These are phyloP conservation scores for Rhorus exstirpatorius DNA, from an alignment of 2,888 invertebrate species.

Conservation along the genomic window DNA sequence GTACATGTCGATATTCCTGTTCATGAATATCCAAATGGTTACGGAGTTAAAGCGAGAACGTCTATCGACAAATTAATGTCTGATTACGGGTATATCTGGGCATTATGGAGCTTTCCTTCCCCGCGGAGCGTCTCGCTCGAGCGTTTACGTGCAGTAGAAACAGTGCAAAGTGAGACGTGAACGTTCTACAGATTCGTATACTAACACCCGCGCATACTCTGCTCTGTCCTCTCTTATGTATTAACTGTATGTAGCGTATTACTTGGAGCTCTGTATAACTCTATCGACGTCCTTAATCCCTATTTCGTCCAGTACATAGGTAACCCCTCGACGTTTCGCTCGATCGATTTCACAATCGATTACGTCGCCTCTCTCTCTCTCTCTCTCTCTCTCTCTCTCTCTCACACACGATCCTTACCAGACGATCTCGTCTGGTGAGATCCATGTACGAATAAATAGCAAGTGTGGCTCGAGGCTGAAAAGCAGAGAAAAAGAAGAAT, in stretches of 20 bases:
- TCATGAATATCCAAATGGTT: constrained; percentile 34
- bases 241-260: constrained; percentile 10
- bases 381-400: constrained; percentile 49
- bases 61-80: constrained; percentile 62
- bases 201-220: constrained; percentile 24
- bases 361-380: constrained; percentile 44
- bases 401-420: constrained; percentile 24
- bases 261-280: constrained; percentile 38
- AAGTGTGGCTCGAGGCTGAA: constrained; percentile 28
- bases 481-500: background rate
- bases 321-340: constrained; percentile 56
- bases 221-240: constrained; percentile 1
- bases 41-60: constrained; percentile 37
- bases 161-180: constrained; percentile 61
- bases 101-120: constrained; percentile 36
- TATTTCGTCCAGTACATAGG: constrained; percentile 31
- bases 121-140: constrained; percentile 29
- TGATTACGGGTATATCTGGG: constrained; percentile 54
- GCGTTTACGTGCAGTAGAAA: constrained; percentile 12
- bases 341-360: constrained; percentile 63
- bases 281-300: constrained; percentile 57
- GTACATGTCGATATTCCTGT: background rate
- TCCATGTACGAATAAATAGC: constrained; percentile 64
- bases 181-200: constrained; percentile 52
- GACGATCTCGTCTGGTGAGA: constrained; percentile 60